Percentiles rank a stretch among this genome's conserved stretches.
Conservation (phyloP, 2,888 invertebrate genomes). For the Panzeria rudis region DNA sequence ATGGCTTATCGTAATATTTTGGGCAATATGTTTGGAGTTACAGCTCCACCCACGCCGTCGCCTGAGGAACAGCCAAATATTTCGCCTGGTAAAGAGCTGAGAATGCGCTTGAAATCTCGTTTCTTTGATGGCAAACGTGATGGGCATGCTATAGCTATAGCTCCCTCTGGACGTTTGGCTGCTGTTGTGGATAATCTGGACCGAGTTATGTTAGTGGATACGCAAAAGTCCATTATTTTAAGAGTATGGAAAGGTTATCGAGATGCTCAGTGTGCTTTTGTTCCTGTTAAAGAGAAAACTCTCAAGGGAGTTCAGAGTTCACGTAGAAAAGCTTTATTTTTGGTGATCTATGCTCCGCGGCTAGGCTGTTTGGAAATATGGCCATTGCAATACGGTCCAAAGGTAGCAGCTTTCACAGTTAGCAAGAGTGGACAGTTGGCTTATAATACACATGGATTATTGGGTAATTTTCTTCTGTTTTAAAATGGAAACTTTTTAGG, state of each 20-base stretch:
- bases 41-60: constrained; percentile 79
- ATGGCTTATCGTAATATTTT: constrained; percentile 91
- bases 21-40: constrained; percentile 85
- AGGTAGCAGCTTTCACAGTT: constrained; percentile 95
- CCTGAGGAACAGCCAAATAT: constrained; percentile 77
- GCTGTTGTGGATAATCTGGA: constrained; percentile 94
- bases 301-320: constrained; percentile 78
- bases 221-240: constrained; percentile 90
- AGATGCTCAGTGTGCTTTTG: constrained; percentile 97
- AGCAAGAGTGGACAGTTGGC: constrained; percentile 92
- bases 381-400: constrained; percentile 94
- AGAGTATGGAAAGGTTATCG: constrained; percentile 98
- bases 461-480: constrained; percentile 83
- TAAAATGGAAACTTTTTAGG: neutral
- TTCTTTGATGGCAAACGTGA: constrained; percentile 91
- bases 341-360: constrained; percentile 96
- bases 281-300: constrained; percentile 90
- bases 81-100: constrained; percentile 84
- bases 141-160: constrained; percentile 89
- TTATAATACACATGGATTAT: constrained; percentile 91
- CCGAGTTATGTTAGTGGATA: constrained; percentile 93
- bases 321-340: constrained; percentile 88
- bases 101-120: constrained; percentile 91
- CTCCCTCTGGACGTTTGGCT: constrained; percentile 89
- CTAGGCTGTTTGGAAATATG: constrained; percentile 97